Conservation (phyloP, 53 echinoderm and acorn worm genomes). For the Zoroaster sp. region DNA sequence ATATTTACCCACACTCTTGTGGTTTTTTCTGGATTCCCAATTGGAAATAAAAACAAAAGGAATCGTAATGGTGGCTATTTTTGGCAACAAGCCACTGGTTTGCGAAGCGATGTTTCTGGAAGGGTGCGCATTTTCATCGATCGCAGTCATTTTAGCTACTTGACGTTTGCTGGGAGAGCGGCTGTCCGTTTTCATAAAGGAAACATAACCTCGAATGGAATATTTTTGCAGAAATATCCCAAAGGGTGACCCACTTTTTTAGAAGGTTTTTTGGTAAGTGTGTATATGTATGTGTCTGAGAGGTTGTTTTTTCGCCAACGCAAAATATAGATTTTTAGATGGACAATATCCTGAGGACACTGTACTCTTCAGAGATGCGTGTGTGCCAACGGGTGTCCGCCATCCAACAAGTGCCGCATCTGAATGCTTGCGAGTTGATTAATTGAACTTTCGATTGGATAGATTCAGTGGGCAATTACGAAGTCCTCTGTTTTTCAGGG, state of each 20-base stretch:
- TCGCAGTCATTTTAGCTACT: not conserved
- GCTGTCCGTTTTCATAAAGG: not conserved
- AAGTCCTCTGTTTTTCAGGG: not conserved
- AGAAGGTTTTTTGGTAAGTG: not conserved
- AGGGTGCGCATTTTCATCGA: not conserved
- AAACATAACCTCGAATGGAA: not conserved
- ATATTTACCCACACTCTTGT: not conserved
- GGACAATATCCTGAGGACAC: not conserved
- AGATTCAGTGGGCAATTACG: not conserved
- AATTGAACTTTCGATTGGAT: slow-evolving; percentile 12
- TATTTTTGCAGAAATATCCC: not conserved
- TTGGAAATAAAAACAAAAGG: not conserved
- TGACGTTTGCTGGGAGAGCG: not conserved
- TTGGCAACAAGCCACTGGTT: not conserved
- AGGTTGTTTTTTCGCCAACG: not conserved
- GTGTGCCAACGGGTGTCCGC: not conserved
- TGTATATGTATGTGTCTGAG: not conserved
- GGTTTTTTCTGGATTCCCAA: not conserved
- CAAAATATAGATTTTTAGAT: not conserved
- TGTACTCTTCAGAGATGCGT: not conserved
- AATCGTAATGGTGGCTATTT: not conserved
- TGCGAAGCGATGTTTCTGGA: not conserved
- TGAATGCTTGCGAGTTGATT: not conserved
- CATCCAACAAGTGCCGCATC: not conserved
- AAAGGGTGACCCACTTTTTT: not conserved